Base-by-base conservation (phyloP, 2,113 vertebrate genomes). In the Urocolius indicus region DNA sequence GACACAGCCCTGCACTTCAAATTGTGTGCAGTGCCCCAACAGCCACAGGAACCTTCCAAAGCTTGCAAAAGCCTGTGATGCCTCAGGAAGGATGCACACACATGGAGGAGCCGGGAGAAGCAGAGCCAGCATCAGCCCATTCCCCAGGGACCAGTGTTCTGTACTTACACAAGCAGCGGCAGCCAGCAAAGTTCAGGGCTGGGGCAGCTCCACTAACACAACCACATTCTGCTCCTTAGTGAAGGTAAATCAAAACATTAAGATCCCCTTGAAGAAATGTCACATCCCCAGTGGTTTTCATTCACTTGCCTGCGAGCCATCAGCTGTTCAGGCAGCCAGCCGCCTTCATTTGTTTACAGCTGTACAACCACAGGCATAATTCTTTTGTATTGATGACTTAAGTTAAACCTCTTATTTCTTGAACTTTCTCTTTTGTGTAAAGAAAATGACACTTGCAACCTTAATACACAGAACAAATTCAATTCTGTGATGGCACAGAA, bases 391-490 rank as follows among this genome's bases (percentile, higher is more conserved):
- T 57, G 77, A 85, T 75, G 84, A 54, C 34, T 81, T 24, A 30
- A 88, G 51, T 63, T 66, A 93, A 87, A 77, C 36, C 87, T 88
- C 71, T 80, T 51, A 45, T 77, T 84, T 67, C 78, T 58, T 74
- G 45, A 62, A 32, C 52, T 58, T 80, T 26, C 36, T 63, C 52
- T 54, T 57, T 49, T 52, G 43, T 61, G n/a, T 30, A 23, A 59
- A 51, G 78, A 80, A 67, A 84, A 54, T 41, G 45, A 71, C 36
- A 55, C 89, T 71, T 71, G 51, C 49, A 55, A 34, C 52, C 6
- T 36, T 41, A 71, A 54, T 19, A 59, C n/a, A 23, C 17, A 51
- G 63, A 73, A 61, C 5, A 5, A 81, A 83, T 63, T 66, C 46
- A 36, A 4, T 51, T n/a, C 72, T 12, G 22, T 13, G 73, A 75